Conservation (phyloP, 2,797 vertebrate genomes). For the Sebastes steindachneri region DNA sequence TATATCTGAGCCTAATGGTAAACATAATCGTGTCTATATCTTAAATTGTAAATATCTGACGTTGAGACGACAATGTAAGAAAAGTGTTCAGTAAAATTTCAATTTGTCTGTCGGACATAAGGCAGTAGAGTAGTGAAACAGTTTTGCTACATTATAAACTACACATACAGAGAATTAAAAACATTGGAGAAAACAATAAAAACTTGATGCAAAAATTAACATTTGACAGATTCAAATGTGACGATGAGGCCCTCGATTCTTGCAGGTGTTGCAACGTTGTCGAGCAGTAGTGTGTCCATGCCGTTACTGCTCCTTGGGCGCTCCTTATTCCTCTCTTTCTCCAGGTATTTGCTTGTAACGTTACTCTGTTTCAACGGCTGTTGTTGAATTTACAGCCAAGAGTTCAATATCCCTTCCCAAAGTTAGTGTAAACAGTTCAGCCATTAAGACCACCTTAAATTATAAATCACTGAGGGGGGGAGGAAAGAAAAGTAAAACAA, state of each 20-base stretch:
- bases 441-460: slow-evolving; percentile 81
- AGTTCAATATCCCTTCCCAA: slow-evolving; percentile 73
- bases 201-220: slow-evolving; percentile 67
- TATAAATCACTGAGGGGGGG: slow-evolving; percentile 65
- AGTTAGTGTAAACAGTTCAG: slow-evolving; percentile 86
- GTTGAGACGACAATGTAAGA: slow-evolving; percentile 69
- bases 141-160: slow-evolving; percentile 75
- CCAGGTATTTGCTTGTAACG: slow-evolving; percentile 34
- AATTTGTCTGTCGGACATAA: slow-evolving; percentile 69
- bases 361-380: slow-evolving; percentile 42
- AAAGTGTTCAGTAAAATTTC: slow-evolving; percentile 72
- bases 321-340: slow-evolving; percentile 39
- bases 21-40: slow-evolving; percentile 76
- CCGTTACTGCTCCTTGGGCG: slow-evolving; percentile 59
- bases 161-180: slow-evolving; percentile 77
- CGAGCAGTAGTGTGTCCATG: slow-evolving; percentile 78
- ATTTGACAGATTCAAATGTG: slow-evolving; percentile 51
- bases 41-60: slow-evolving; percentile 75
- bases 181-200: slow-evolving; percentile 68
- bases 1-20: slow-evolving; percentile 78
- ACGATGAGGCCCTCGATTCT: slow-evolving; percentile 47
- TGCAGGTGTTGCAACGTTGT: slow-evolving; percentile 44
- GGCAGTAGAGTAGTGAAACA: slow-evolving; percentile 67
- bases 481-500: slow-evolving; percentile 1
- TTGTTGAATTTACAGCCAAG: slow-evolving; percentile 56